phyloP scores from a whole-genome alignment of 2,113 vertebrate genomes.

The Colius striatus region DNA sequence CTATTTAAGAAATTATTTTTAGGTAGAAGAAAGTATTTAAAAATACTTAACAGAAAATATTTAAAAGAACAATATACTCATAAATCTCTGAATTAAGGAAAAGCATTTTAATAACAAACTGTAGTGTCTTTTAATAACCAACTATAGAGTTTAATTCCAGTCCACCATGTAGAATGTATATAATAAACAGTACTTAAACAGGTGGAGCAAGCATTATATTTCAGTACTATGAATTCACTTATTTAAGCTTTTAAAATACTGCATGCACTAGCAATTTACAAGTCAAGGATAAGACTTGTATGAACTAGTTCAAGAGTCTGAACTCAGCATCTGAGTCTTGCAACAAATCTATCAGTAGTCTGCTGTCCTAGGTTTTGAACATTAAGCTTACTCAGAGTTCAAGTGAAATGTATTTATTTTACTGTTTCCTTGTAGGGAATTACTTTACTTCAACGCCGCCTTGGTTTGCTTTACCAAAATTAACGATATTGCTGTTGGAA shows the following conservation, averaged over 20 bases:
- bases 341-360: not conserved
- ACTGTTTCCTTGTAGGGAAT: not conserved
- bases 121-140: not conserved
- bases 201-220: not conserved
- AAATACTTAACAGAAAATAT: not conserved
- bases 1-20: not conserved
- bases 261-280: not conserved
- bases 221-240: not conserved
- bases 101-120: not conserved
- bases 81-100: not conserved
- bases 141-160: not conserved
- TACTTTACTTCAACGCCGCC: not conserved
- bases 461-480: not conserved
- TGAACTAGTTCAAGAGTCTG: not conserved
- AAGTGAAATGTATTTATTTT: not conserved
- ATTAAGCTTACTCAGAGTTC: not conserved
- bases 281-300: not conserved
- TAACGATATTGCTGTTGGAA: not conserved
- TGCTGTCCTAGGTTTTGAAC: not conserved
- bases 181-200: not conserved
- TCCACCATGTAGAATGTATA: not conserved
- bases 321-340: not conserved
- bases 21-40: not conserved
- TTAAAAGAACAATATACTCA: not conserved
- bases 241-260: not conserved